Conservation (phyloP, 2,113 vertebrate species). For the Laterallus jamaicensis region DNA sequence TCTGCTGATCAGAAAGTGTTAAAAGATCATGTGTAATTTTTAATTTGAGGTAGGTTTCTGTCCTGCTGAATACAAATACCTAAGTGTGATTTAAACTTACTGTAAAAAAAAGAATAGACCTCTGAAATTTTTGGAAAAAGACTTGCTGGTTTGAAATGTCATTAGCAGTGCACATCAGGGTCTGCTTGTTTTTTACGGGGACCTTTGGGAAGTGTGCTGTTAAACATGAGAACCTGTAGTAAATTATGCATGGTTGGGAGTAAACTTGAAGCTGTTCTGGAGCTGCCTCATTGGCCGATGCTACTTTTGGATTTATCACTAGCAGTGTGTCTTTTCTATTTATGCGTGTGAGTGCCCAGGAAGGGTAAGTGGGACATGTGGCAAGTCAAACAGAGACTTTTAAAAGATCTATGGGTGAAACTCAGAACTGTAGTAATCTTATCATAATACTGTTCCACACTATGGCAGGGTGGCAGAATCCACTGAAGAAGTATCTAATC, state of each 20-base stretch:
- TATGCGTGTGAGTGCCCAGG: not conserved
- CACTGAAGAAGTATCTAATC: conserved; percentile 88
- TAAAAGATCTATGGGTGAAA: not conserved
- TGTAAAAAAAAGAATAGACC: not conserved
- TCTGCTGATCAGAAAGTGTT: not conserved
- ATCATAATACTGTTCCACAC: not conserved
- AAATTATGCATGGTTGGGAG: not conserved
- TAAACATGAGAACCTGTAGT: not conserved
- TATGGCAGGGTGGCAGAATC: conserved; percentile 88
- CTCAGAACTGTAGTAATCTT: not conserved
- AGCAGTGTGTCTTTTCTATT: not conserved
- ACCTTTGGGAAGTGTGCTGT: not conserved
- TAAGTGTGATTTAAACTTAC: not conserved
- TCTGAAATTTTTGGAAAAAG: not conserved
- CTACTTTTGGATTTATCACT: not conserved
- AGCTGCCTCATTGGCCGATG: not conserved
- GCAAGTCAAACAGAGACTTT: not conserved
- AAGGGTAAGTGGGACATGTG: not conserved
- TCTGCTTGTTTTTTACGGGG: not conserved
- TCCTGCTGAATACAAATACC: not conserved
- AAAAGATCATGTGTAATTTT: not conserved
- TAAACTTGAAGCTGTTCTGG: not conserved
- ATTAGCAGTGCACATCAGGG: not conserved
- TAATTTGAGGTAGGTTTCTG: not conserved
- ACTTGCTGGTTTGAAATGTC: not conserved